phyloP scores from a whole-genome alignment of 2,888 invertebrate genomes.

The Sphinx pinastri region DNA sequence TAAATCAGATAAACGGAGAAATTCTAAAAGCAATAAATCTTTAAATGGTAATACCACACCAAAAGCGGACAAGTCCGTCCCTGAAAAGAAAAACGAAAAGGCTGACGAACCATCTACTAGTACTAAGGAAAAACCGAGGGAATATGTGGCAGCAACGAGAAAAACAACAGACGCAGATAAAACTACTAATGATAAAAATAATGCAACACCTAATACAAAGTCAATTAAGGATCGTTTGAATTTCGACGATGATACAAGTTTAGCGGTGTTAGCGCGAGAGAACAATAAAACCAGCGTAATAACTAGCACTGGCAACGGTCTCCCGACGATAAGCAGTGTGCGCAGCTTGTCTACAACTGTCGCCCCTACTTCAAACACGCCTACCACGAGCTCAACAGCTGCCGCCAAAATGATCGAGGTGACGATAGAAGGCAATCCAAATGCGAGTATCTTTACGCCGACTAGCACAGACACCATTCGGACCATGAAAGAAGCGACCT shows the following conservation, averaged over 20 bases:
- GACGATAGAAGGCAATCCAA: conserved; percentile 50
- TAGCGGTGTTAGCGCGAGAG: conserved; percentile 59
- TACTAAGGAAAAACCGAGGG: conserved; percentile 45
- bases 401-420: conserved; percentile 48
- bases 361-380: conserved; percentile 39
- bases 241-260: conserved; percentile 64
- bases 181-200: conserved; percentile 36
- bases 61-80: conserved; percentile 40
- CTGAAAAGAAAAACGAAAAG: conserved; percentile 41
- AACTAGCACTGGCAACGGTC: conserved; percentile 39
- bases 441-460: conserved; percentile 62
- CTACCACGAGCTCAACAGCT: conserved; percentile 37
- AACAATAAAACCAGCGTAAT: conserved; percentile 38
- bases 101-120: conserved; percentile 34
- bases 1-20: conserved; percentile 51
- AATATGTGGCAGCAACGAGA: conserved; percentile 40
- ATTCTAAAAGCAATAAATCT: conserved; percentile 57
- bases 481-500: conserved; percentile 60
- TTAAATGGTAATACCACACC: conserved; percentile 41
- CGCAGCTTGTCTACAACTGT: conserved; percentile 58
- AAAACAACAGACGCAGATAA: conserved; percentile 40
- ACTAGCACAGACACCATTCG: conserved; percentile 58
- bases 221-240: conserved; percentile 51
- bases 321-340: conserved; percentile 70
- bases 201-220: conserved; percentile 34